Conservation (phyloP, 2,113 vertebrate species). For the Serilophus lunatus region DNA sequence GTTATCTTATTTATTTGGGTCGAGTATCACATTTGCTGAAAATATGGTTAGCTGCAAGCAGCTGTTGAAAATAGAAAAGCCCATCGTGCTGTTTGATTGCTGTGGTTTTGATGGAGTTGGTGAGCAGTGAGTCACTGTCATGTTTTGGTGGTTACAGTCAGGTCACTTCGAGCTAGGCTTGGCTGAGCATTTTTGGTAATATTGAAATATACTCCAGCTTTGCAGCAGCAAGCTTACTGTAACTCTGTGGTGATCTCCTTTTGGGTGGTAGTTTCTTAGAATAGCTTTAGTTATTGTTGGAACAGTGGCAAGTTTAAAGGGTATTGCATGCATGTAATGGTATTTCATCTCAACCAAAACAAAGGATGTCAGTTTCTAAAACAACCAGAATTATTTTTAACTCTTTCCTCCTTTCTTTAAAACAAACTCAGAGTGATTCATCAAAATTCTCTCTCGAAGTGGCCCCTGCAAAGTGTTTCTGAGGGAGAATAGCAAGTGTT, state of each 20-base stretch:
- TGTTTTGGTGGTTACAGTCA: neutral
- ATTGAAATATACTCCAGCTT: neutral
- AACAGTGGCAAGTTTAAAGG: conserved; percentile 31
- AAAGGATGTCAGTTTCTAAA: conserved; percentile 52
- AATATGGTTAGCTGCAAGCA: neutral
- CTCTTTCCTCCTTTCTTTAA: conserved; percentile 33
- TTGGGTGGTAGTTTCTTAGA: conserved; percentile 47
- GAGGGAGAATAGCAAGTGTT: neutral
- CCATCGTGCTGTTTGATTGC: neutral
- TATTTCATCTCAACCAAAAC: conserved; percentile 44
- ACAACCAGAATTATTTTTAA: conserved; percentile 46
- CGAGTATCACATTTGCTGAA: neutral
- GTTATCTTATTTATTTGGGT: neutral
- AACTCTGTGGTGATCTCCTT: neutral
- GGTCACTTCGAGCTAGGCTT: neutral
- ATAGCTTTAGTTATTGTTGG: conserved; percentile 53
- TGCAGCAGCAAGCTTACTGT: neutral
- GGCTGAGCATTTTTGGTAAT: conserved; percentile 6
- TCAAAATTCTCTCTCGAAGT: neutral
- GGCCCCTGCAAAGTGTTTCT: neutral
- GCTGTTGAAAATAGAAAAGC: neutral
- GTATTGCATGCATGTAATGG: neutral
- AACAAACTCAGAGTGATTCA: neutral
- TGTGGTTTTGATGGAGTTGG: neutral
- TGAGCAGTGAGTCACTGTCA: neutral